Percentiles rank a stretch among this genome's conserved stretches.
These are phyloP conservation scores for Craniophora ligustri DNA, from an alignment of 2,888 invertebrate species.

Conservation along the genomic window DNA sequence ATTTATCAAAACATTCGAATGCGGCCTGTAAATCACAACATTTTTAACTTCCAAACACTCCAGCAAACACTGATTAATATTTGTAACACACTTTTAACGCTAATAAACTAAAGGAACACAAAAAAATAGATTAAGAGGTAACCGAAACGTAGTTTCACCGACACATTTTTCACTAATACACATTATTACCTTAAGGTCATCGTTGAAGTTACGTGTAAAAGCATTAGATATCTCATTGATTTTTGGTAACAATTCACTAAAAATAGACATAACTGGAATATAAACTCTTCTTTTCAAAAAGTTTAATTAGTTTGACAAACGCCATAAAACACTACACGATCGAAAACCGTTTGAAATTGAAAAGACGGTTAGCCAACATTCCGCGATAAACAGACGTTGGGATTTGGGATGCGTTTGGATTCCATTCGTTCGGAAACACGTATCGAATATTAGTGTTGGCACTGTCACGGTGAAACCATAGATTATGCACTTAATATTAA, in stretches of 20 bases:
- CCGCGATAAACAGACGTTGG: conserved; percentile 7
- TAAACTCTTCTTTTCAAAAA: conserved; percentile 69
- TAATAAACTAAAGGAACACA: conserved; percentile 19
- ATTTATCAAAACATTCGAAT: conserved; percentile 72
- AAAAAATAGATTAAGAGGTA: conserved; percentile 12
- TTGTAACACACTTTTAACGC: conserved; percentile 5
- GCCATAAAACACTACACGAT: conserved; percentile 75
- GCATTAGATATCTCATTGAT: conserved; percentile 71
- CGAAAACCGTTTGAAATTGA: conserved; percentile 87
- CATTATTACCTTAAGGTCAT: conserved; percentile 78
- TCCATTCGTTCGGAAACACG: conserved; percentile 20
- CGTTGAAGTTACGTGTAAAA: conserved; percentile 68
- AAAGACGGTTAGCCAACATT: conserved; percentile 50
- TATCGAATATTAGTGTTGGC: too few relatives aligned
- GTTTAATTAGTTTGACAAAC: conserved; percentile 72
- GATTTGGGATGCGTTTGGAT: conserved; percentile 4
- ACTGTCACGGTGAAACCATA: too few relatives aligned
- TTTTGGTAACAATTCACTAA: conserved; percentile 77
- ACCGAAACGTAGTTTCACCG: conserved; percentile 23
- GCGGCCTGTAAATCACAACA: conserved; percentile 70
- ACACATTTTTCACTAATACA: conserved; percentile 20
- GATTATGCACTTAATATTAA: too few relatives aligned
- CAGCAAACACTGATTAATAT: conserved; percentile 3
- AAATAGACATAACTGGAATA: conserved; percentile 79
- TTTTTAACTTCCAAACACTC: conserved; percentile 34